Evolutionary conservation across 2,888 invertebrate species (phyloP).

Genomic region (Leptopilina syphax): DNA sequence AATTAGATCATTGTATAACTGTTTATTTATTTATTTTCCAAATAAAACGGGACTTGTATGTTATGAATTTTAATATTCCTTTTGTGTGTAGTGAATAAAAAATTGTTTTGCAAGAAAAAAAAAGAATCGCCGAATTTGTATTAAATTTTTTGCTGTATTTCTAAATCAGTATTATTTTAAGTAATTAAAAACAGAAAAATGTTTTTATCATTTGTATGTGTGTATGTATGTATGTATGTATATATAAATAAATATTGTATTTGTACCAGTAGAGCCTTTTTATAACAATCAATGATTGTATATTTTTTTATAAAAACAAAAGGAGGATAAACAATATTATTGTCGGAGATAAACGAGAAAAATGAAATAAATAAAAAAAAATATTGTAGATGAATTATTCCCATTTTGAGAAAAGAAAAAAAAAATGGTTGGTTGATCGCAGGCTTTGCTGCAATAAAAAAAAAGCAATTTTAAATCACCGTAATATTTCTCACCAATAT

Average conservation of each 20-base stretch:
- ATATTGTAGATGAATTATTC: constrained; percentile 31
- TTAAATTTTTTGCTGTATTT: constrained; percentile 52
- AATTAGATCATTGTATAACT: too few species aligned
- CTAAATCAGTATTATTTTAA: constrained; percentile 63
- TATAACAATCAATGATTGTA: constrained; percentile 59
- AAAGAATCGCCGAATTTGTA: background rate
- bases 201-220: too few species aligned
- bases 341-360: constrained; percentile 23
- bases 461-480: constrained; percentile 35
- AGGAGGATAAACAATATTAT: too few species aligned
- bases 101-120: too few species aligned
- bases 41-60: too few species aligned
- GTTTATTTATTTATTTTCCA: too few species aligned
- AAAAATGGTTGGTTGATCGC: constrained; percentile 45
- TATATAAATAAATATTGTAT: constrained; percentile 59
- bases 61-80: too few species aligned
- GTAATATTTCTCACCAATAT: constrained; percentile 42
- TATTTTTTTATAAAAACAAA: constrained; percentile 58
- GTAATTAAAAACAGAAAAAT: constrained; percentile 37
- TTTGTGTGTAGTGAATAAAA: too few species aligned
- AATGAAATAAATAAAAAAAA: constrained; percentile 13
- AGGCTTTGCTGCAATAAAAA: constrained; percentile 45
- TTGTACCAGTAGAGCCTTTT: constrained; percentile 60
- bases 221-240: constrained; percentile 27
- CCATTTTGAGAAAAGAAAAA: background rate